A percentile compares a stretch with the other conserved stretches of the same genome.
phyloP scores from a whole-genome alignment of 2,888 invertebrate species.

The Brachyptera putata region DNA sequence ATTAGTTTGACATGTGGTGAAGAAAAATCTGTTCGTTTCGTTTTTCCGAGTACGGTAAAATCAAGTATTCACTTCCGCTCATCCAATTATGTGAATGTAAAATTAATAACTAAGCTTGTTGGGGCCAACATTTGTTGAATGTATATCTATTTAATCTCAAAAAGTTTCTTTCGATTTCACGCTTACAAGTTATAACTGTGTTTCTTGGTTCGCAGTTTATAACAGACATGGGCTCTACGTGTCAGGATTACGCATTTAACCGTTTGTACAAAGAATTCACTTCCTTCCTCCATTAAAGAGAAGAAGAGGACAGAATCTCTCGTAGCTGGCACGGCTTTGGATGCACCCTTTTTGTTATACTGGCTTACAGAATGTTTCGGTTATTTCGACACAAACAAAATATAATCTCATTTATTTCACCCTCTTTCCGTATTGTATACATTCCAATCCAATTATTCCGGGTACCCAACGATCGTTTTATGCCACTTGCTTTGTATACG shows the following conservation, averaged over 20 bases:
- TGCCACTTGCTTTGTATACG: neutral
- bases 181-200: neutral
- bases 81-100: no score
- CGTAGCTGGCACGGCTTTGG: constrained; percentile 2
- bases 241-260: constrained; percentile 6
- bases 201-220: neutral
- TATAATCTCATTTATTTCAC: constrained; percentile 1
- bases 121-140: no score
- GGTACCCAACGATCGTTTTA: neutral
- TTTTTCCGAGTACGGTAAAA: no score
- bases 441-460: constrained; percentile 12
- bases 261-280: constrained; percentile 8
- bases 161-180: constrained; percentile 1
- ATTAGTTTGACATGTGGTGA: no score
- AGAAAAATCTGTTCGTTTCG: no score
- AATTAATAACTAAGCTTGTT: no score
- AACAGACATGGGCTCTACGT: neutral
- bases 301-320: neutral
- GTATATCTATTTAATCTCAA: neutral
- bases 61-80: no score
- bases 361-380: neutral
- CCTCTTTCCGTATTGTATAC: constrained; percentile 1
- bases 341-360: constrained; percentile 1
- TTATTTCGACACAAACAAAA: neutral
- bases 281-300: constrained; percentile 9